Conservation (phyloP, 1,140 invertebrate genomes). For the Tenebrio molitor region DNA sequence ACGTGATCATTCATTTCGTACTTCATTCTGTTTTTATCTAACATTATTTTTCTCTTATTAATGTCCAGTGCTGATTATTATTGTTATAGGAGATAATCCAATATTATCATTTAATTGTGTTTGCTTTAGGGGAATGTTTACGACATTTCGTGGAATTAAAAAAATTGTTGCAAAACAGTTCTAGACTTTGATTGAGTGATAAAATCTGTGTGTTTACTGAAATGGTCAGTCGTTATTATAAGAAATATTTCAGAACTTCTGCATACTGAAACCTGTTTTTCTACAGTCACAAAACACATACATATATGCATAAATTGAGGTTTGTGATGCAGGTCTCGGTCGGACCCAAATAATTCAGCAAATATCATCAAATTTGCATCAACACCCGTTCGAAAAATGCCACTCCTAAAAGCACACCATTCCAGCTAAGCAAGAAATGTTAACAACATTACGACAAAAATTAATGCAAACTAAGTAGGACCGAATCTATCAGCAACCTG, state of each 20-base stretch:
- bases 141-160: too few species aligned
- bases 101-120: neutral
- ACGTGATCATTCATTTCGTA: neutral
- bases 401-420: neutral
- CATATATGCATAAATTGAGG: neutral
- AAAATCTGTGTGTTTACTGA: neutral
- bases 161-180: too few species aligned
- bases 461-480: constrained; percentile 1
- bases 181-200: constrained; percentile 5
- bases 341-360: neutral
- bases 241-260: too few species aligned
- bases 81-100: constrained; percentile 8
- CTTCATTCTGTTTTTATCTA: constrained; percentile 1
- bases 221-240: too few species aligned
- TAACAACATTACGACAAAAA: constrained; percentile 8
- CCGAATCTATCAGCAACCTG: neutral
- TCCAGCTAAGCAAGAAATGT: neutral
- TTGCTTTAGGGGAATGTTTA: constrained; percentile 22
- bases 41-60: neutral
- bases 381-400: neutral
- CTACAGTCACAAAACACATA: too few species aligned
- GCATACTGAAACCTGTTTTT: too few species aligned
- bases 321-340: neutral
- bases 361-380: constrained; percentile 1
- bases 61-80: constrained; percentile 17